Evolutionary conservation across 2,797 vertebrate species (phyloP).

Genomic region (Sarcophilus harrisii): DNA sequence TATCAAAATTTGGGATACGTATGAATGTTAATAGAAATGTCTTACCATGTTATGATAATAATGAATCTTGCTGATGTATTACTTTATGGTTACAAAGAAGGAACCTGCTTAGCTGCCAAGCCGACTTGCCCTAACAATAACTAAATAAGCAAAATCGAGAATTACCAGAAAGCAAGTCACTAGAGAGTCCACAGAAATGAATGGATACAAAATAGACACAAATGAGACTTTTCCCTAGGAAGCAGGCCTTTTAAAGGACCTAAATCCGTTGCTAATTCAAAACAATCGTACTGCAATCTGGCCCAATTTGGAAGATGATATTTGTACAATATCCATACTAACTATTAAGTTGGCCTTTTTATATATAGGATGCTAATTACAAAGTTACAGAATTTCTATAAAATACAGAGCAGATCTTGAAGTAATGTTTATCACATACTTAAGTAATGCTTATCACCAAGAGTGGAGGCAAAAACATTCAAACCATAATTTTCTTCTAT

Average conservation of each 20-base stretch:
- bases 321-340: slow-evolving; percentile 26
- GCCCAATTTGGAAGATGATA: slow-evolving; percentile 45
- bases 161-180: background rate
- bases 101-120: background rate
- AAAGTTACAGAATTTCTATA: slow-evolving; percentile 26
- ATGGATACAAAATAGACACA: slow-evolving; percentile 31
- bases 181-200: slow-evolving; percentile 28
- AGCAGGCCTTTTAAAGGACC: slow-evolving; percentile 61
- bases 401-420: background rate
- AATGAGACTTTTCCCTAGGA: slow-evolving; percentile 50
- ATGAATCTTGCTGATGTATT: background rate
- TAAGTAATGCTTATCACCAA: slow-evolving; percentile 40
- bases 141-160: background rate
- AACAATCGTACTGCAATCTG: slow-evolving; percentile 10
- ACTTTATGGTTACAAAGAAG: background rate
- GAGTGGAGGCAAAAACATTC: background rate
- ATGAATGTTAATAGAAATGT: background rate
- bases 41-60: background rate
- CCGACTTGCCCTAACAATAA: background rate
- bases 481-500: slow-evolving; percentile 25
- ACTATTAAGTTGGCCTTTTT: slow-evolving; percentile 33
- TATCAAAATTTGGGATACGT: background rate
- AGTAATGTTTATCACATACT: slow-evolving; percentile 28
- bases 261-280: slow-evolving; percentile 51
- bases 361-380: background rate